A percentile compares a stretch with the other conserved stretches of the same genome.
These are phyloP conservation scores for Amphiduros pacificus DNA, from an alignment of 2,888 invertebrate genomes.

Conservation along the genomic window DNA sequence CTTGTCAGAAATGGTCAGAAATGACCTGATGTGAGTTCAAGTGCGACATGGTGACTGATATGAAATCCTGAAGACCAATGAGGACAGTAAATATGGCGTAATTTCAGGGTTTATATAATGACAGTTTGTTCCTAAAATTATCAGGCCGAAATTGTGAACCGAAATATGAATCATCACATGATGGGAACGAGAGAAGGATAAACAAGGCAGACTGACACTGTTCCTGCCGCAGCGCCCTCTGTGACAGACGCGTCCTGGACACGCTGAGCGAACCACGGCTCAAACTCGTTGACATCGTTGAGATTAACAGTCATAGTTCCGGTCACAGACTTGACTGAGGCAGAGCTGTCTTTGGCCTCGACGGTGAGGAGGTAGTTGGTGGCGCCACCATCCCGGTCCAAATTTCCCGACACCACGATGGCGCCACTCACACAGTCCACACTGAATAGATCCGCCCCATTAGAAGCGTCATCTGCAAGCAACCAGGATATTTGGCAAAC, in stretches of 20 bases:
- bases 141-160: too few species aligned
- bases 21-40: too few species aligned
- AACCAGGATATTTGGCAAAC: too few species aligned
- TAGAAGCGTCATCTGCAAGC: background rate
- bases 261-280: background rate
- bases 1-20: too few species aligned
- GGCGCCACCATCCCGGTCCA: background rate
- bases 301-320: slow-evolving; percentile 1
- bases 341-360: background rate
- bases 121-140: too few species aligned
- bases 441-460: background rate
- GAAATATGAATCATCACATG: too few species aligned
- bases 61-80: too few species aligned
- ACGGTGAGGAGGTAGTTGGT: background rate
- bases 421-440: background rate
- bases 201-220: background rate
- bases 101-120: too few species aligned
- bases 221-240: background rate
- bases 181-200: too few species aligned
- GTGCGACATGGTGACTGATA: too few species aligned
- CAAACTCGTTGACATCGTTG: background rate
- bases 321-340: background rate
- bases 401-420: background rate
- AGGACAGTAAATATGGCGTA: too few species aligned
- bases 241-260: background rate